These are phyloP conservation scores for Chelmon rostratus DNA, from an alignment of 2,797 vertebrate species.

Conservation along the genomic window DNA sequence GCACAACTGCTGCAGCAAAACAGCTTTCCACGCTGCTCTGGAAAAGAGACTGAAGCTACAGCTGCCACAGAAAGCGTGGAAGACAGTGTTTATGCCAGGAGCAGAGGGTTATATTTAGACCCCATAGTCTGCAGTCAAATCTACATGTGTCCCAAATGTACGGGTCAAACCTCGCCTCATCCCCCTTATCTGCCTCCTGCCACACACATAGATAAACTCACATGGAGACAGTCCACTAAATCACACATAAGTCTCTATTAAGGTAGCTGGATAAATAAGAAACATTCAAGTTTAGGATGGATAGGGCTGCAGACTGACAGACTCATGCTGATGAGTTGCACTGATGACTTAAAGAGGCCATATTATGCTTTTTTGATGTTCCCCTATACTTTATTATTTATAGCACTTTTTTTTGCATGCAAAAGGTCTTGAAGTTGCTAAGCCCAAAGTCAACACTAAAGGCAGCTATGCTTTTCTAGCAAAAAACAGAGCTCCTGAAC, in stretches of 20 bases:
- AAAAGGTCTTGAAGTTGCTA: too few species aligned
- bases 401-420: too few species aligned
- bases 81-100: slow-evolving; percentile 57
- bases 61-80: slow-evolving; percentile 27
- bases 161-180: slow-evolving; percentile 18
- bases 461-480: too few species aligned
- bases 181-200: neutral
- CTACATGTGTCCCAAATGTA: slow-evolving; percentile 32
- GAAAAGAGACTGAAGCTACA: slow-evolving; percentile 28
- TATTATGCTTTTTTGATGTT: too few species aligned
- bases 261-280: slow-evolving; percentile 14
- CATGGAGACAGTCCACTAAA: neutral
- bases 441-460: too few species aligned
- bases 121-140: slow-evolving; percentile 34
- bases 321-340: too few species aligned
- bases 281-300: neutral
- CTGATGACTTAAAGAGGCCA: too few species aligned
- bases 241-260: neutral
- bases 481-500: too few species aligned
- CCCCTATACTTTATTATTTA: too few species aligned
- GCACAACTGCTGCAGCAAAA: slow-evolving; percentile 34
- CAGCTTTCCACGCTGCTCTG: slow-evolving; percentile 23
- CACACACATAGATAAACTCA: neutral
- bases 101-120: slow-evolving; percentile 61
- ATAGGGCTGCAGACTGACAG: neutral